These are phyloP conservation scores for Scaptomyza graminum DNA, from an alignment of 1,140 invertebrate genomes.

Conservation along the genomic window DNA sequence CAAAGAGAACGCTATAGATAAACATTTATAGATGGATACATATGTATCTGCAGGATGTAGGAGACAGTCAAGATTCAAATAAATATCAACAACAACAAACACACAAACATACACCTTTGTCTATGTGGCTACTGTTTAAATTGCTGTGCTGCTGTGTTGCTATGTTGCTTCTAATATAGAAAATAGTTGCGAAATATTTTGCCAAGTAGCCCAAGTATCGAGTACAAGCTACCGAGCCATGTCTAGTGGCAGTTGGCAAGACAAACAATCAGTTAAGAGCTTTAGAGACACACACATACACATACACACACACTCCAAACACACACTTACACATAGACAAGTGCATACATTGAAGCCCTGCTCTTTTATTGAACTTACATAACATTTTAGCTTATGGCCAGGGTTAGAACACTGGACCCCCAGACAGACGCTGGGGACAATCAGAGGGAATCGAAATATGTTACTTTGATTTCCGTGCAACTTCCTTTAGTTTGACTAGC, in stretches of 20 bases:
- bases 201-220: slow-evolving; percentile 70
- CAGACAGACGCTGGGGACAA: slow-evolving; percentile 31
- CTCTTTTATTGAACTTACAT: slow-evolving; percentile 76
- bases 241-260: slow-evolving; percentile 70
- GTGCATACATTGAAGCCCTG: slow-evolving; percentile 33
- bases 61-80: slow-evolving; percentile 80
- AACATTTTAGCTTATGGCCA: slow-evolving; percentile 65
- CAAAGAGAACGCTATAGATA: slow-evolving; percentile 37
- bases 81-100: slow-evolving; percentile 73
- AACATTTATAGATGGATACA: slow-evolving; percentile 36
- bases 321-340: neutral
- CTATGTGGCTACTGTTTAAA: slow-evolving; percentile 60
- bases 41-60: slow-evolving; percentile 47
- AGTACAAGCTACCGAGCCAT: slow-evolving; percentile 51
- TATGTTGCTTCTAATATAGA: slow-evolving; percentile 73
- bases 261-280: slow-evolving; percentile 82
- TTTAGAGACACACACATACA: slow-evolving; percentile 50
- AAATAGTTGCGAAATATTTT: slow-evolving; percentile 80
- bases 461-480: slow-evolving; percentile 74
- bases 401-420: slow-evolving; percentile 27
- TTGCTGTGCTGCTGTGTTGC: slow-evolving; percentile 43
- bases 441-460: slow-evolving; percentile 56
- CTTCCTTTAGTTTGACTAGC: slow-evolving; percentile 44
- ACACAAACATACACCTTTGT: slow-evolving; percentile 62
- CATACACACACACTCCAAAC: slow-evolving; percentile 18